Evolutionary conservation across 2,797 vertebrate species (phyloP).

Genomic region (Podarcis siculus): DNA sequence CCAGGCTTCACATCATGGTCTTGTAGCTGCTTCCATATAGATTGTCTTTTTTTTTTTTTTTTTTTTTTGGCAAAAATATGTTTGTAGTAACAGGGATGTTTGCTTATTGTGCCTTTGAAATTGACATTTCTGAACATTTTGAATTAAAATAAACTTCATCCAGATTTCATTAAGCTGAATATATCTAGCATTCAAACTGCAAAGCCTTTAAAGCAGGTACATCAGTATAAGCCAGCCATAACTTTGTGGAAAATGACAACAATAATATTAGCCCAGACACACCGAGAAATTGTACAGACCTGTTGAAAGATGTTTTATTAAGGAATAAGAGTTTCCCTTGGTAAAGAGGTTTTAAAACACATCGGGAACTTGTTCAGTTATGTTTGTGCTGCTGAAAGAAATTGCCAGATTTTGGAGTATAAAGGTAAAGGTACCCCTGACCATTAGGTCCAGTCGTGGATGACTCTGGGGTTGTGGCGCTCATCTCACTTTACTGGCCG

Average conservation of each 20-base stretch:
- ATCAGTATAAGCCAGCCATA: not conserved
- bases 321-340: not conserved
- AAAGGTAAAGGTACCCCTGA: not conserved
- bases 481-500: too few species aligned
- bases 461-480: too few species aligned
- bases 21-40: not conserved
- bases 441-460: too few species aligned
- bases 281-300: not conserved
- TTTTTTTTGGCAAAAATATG: too few species aligned
- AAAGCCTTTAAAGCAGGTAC: constrained; percentile 12
- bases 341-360: not conserved
- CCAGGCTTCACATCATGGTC: not conserved
- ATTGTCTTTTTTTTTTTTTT: not conserved
- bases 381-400: not conserved
- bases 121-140: not conserved
- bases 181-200: not conserved
- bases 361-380: not conserved
- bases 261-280: not conserved
- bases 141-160: not conserved
- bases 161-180: not conserved
- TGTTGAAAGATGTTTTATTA: not conserved
- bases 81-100: not conserved
- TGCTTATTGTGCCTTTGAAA: not conserved
- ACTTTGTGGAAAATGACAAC: not conserved
- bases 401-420: not conserved